A percentile compares a stretch with the other conserved stretches of the same genome.
phyloP scores from a whole-genome alignment of 1,140 invertebrate genomes.

The Amphibalanus amphitrite region DNA sequence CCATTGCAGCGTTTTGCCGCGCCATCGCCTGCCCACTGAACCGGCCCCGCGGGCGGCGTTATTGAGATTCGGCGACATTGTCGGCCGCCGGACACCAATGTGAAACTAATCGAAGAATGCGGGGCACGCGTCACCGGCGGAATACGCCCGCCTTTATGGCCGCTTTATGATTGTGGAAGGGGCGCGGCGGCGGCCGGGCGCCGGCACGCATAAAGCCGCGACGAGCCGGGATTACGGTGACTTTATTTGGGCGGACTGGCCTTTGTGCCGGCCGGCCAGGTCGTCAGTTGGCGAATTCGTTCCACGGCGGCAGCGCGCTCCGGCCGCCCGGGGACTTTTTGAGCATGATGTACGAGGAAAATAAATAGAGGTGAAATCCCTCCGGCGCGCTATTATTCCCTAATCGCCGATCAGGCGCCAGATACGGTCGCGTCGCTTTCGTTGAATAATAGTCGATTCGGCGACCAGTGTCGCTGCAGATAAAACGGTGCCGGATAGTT shows the following conservation, averaged over 20 bases:
- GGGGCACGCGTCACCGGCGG: not conserved
- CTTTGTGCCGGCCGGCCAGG: not conserved
- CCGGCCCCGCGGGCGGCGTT: not conserved
- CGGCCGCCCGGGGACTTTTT: not conserved
- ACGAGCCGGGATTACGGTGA: not conserved
- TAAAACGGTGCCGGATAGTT: not conserved
- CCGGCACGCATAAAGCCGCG: not conserved
- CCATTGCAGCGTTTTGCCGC: no score
- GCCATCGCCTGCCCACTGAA: no score
- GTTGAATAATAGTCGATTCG: conserved; percentile 1
- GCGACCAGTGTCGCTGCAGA: not conserved
- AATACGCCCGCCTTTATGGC: not conserved
- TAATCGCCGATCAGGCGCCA: not conserved
- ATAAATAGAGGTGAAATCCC: conserved; percentile 1
- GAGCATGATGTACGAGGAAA: not conserved
- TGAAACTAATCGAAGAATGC: not conserved
- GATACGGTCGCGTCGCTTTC: conserved; percentile 1
- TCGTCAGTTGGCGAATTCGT: not conserved
- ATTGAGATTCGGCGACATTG: not conserved
- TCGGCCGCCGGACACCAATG: not conserved
- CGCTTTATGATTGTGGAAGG: not conserved
- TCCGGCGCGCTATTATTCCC: not conserved
- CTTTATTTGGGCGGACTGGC: not conserved
- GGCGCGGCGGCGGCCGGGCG: no score
- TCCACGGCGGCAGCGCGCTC: not conserved